Evolutionary conservation across 2,888 invertebrate genomes (phyloP).

Genomic region (Linyphia triangularis): DNA sequence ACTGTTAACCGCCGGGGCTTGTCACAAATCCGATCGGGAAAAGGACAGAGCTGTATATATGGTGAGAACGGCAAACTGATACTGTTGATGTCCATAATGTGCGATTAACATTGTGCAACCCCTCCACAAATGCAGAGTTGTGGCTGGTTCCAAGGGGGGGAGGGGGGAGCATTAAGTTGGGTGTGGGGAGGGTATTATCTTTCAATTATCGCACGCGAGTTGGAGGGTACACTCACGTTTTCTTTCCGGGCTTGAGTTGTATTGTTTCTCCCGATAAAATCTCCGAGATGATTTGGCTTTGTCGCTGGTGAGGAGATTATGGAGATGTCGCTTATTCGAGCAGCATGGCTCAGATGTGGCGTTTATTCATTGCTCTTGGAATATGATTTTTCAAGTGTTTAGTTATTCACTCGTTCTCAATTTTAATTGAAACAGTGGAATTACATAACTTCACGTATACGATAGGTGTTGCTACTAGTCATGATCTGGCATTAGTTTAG

Average conservation of each 20-base stretch:
- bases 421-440: too few species aligned
- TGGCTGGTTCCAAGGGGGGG: slow-evolving; percentile 54
- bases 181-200: slow-evolving; percentile 59
- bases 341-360: too few species aligned
- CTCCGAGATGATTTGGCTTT: background rate
- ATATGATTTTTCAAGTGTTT: too few species aligned
- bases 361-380: too few species aligned
- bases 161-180: slow-evolving; percentile 8
- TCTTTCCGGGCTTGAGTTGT: background rate
- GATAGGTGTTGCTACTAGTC: too few species aligned
- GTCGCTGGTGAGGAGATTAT: background rate
- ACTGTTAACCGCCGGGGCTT: slow-evolving; percentile 65
- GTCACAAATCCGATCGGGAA: slow-evolving; percentile 69
- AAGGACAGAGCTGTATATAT: background rate
- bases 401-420: too few species aligned
- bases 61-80: slow-evolving; percentile 74
- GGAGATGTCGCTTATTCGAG: background rate
- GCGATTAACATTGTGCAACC: slow-evolving; percentile 58
- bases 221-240: background rate
- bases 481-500: too few species aligned
- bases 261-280: background rate
- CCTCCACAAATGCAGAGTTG: background rate
- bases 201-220: slow-evolving; percentile 63
- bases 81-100: slow-evolving; percentile 70
- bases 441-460: too few species aligned